phyloP scores from a whole-genome alignment of 2,113 vertebrate genomes.

The Ceratotherium simum region DNA sequence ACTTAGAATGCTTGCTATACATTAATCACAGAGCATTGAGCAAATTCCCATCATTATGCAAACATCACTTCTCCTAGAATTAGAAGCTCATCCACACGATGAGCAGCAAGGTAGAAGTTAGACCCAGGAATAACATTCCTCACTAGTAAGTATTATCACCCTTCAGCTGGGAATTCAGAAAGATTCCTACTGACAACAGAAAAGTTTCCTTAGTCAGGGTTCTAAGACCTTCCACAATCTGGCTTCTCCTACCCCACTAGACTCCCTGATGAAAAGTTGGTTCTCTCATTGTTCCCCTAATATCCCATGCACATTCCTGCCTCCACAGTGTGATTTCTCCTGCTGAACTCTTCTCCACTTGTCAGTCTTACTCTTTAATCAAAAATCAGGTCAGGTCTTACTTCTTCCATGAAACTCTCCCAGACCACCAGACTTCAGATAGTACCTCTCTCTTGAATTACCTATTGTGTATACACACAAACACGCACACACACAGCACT shows the following conservation, averaged over 20 bases:
- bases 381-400: constrained; percentile 7
- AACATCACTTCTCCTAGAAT: neutral
- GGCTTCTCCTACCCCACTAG: neutral
- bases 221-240: neutral
- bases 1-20: constrained; percentile 16
- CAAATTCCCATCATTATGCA: neutral
- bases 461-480: neutral
- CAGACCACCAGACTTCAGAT: neutral
- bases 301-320: neutral
- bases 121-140: neutral
- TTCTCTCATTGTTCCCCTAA: neutral
- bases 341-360: neutral
- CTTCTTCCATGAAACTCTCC: neutral
- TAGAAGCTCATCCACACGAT: neutral
- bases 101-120: neutral
- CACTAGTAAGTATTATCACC: neutral
- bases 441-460: neutral
- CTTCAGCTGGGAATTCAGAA: neutral
- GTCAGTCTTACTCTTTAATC: neutral
- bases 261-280: neutral
- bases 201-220: neutral
- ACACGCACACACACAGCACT: neutral
- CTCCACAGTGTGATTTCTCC: neutral
- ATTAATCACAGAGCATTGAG: neutral
- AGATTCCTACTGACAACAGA: neutral